A percentile compares a stretch with the other conserved stretches of the same genome.
Evolutionary conservation across 1,140 invertebrate genomes (phyloP).

Genomic region (Centruroides sculpturatus): DNA sequence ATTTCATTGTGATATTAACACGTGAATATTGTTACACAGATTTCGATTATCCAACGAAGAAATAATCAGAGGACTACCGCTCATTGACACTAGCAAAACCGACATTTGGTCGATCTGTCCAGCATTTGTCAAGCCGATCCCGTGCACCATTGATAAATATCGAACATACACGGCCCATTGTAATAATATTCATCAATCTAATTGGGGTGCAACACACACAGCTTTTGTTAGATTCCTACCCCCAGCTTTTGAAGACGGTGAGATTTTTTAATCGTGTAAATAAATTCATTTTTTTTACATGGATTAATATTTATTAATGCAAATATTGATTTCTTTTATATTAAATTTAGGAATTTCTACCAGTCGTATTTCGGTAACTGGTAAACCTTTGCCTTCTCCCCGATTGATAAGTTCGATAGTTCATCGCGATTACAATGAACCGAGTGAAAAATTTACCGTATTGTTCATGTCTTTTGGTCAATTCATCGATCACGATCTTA

Average conservation of each 20-base stretch:
- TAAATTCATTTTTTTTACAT: too few relatives aligned
- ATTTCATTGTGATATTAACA: too few relatives aligned
- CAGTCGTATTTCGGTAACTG: conserved; percentile 38
- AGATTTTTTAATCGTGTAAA: not conserved
- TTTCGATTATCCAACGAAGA: conserved; percentile 70
- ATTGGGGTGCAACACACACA: conserved; percentile 70
- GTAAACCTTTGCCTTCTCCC: conserved; percentile 20
- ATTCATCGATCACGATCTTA: conserved; percentile 44
- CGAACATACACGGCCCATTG: conserved; percentile 74
- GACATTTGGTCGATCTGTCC: conserved; percentile 65
- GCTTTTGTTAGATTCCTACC: conserved; percentile 40
- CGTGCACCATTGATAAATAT: conserved; percentile 52
- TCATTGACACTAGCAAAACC: conserved; percentile 77
- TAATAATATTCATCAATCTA: conserved; percentile 75
- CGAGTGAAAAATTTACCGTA: conserved; percentile 22
- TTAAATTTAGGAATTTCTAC: conserved; percentile 26
- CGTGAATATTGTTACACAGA: conserved; percentile 36
- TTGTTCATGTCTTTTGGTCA: conserved; percentile 50
- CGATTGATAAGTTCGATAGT: conserved; percentile 16
- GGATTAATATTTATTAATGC: too few relatives aligned
- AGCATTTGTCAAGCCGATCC: conserved; percentile 64
- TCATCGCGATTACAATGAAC: conserved; percentile 19
- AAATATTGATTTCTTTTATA: too few relatives aligned
- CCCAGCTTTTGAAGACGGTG: conserved; percentile 13
- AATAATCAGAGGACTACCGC: conserved; percentile 65